phyloP scores from a whole-genome alignment of 1,140 invertebrate species.

The Drosophila bipectinata region DNA sequence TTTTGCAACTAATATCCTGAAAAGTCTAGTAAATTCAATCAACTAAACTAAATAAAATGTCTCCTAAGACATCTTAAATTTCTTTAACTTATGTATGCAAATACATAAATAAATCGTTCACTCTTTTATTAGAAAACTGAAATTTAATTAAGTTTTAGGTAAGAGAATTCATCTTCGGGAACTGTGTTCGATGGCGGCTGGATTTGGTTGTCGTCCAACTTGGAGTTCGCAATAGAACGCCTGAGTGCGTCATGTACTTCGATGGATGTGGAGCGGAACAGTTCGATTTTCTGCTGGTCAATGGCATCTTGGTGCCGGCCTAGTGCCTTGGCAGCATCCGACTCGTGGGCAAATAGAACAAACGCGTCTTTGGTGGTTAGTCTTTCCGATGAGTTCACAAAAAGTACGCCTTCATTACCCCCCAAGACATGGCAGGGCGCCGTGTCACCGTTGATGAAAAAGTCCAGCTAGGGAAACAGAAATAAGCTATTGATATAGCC shows the following conservation, averaged over 20 bases:
- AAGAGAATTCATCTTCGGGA: constrained; percentile 9
- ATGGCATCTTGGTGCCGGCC: constrained; percentile 98
- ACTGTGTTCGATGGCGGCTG: constrained; percentile 83
- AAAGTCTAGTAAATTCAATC: neutral
- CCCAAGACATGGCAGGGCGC: constrained; percentile 95
- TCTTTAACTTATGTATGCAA: neutral
- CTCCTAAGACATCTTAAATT: neutral
- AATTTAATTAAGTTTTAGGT: constrained; percentile 6
- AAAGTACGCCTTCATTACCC: constrained; percentile 96
- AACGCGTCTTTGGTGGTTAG: constrained; percentile 99
- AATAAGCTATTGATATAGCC: too few species aligned
- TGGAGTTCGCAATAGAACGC: constrained; percentile 92
- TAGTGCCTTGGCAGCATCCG: constrained; percentile 94
- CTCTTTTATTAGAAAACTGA: neutral
- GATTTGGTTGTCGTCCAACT: constrained; percentile 85
- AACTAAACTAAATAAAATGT: neutral
- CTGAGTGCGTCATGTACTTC: constrained; percentile 99
- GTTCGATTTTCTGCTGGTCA: constrained; percentile 98
- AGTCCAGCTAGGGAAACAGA: constrained; percentile 90
- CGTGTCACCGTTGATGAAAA: constrained; percentile 94
- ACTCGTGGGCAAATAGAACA: constrained; percentile 96
- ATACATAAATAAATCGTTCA: neutral
- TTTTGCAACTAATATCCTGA: neutral
- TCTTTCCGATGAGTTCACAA: constrained; percentile 98
- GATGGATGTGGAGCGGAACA: constrained; percentile 98